Evolutionary conservation across 2,113 vertebrate genomes (phyloP), one percentile per base, ranked within the genome.

Genomic region (Bujurquina vittata): DNA sequence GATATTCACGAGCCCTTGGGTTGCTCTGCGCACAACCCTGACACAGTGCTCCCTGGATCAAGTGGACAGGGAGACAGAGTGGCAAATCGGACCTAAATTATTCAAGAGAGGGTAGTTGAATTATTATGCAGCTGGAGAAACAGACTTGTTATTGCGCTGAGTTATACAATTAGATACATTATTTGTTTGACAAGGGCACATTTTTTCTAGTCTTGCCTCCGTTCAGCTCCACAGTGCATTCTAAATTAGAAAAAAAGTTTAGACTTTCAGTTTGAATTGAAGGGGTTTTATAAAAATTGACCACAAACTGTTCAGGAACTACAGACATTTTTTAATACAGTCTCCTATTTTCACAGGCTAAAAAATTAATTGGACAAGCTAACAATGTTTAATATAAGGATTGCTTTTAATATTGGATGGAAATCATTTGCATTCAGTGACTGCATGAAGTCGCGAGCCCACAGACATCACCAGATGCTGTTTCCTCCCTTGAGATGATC

Each of bases 201-300:
- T 63, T 60, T 60, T 59, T 61, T 46, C 0, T 43, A 17, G 37
- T 0, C 43, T 43, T 65, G 37, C 4, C 1, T 35, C 33, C 7
- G 6, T 35, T 7, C 5, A 35, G 33, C 33, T 35, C 62, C 23
- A 22, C 12, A 65, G 37, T 6, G 62, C 14, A 65, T 65, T 43
- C 23, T 43, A 65, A 65, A 14, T 65, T 43, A n/a, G n/a, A 43
- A 65, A 65, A 23, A 23, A 65, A 23, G 40, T 35, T 5, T 35
- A 35, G 23, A 43, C 23, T 37, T 17, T 65, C n/a, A 65, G n/a
- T n/a, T 1, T 65, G 23, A 0, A 26, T 67, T 46, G 9, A 10
- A 43, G n/a, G 62, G 22, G 37, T 46, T 46, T 67, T 46, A 65
- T 37, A 65, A 65, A 29, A 29, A 33, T 1, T n/a, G n/a, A n/a